Conservation (phyloP, 1,140 invertebrate genomes). For the Eumeta japonica region DNA sequence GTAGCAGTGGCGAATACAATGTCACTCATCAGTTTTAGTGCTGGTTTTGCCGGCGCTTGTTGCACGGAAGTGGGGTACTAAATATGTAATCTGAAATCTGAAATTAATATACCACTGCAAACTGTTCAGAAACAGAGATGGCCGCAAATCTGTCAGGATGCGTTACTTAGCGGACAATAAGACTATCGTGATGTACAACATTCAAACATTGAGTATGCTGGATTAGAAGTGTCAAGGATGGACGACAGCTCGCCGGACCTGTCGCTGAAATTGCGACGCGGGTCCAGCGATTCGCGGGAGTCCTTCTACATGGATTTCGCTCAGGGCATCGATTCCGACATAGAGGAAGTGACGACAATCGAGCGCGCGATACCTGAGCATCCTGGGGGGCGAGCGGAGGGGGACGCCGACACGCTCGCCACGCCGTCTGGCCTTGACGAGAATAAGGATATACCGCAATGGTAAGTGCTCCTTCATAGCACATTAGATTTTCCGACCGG, state of each 20-base stretch:
- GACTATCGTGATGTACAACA: neutral
- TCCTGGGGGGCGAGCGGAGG: constrained; percentile 46
- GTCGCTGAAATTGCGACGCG: constrained; percentile 76
- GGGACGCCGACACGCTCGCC: constrained; percentile 56
- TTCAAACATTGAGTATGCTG: constrained; percentile 17
- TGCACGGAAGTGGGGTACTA: neutral
- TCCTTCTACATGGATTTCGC: constrained; percentile 88
- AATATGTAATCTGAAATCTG: constrained; percentile 15
- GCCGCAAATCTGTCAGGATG: constrained; percentile 20
- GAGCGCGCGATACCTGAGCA: constrained; percentile 51
- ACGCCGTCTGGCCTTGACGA: constrained; percentile 54
- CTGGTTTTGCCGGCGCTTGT: neutral
- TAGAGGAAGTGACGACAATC: constrained; percentile 76
- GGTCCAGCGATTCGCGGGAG: constrained; percentile 80
- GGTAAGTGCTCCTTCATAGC: no score
- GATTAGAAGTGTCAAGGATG: constrained; percentile 51
- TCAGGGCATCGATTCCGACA: constrained; percentile 83
- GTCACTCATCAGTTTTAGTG: constrained; percentile 9
- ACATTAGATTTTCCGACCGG: no score
- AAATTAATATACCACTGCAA: constrained; percentile 17
- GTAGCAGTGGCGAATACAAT: constrained; percentile 6
- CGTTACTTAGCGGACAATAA: no score
- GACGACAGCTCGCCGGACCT: constrained; percentile 81
- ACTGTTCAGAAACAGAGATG: constrained; percentile 21
- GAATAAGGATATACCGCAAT: constrained; percentile 47